phyloP scores from a whole-genome alignment of 2,113 vertebrate species.

The Rallus limicola region DNA sequence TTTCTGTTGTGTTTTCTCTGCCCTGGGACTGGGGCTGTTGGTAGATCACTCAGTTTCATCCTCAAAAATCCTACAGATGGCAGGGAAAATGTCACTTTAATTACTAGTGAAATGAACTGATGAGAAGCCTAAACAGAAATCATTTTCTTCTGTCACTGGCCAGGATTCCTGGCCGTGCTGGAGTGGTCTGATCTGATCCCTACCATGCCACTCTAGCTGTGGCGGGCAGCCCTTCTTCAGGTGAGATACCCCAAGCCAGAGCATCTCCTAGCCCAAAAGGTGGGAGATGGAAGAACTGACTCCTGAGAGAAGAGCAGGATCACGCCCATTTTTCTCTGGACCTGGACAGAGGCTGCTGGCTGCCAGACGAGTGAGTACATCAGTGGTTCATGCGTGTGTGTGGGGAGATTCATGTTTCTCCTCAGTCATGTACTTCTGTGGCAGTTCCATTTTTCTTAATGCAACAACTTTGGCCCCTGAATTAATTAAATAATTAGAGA shows the following conservation, averaged over 20 bases:
- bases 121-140: not conserved
- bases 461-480: not conserved
- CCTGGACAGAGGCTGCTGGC: not conserved
- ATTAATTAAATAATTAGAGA: not conserved
- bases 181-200: fast-evolving
- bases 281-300: fast-evolving
- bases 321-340: fast-evolving
- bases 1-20: not conserved
- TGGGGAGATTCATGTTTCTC: not conserved
- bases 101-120: constrained; percentile 32
- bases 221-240: not conserved
- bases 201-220: not conserved
- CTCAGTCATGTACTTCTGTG: not conserved
- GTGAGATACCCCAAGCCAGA: not conserved
- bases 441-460: not conserved
- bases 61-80: constrained; percentile 48
- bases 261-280: not conserved
- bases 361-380: not conserved
- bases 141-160: not conserved
- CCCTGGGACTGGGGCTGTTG: constrained; percentile 20
- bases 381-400: fast-evolving
- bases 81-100: constrained; percentile 54
- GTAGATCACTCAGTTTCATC: constrained; percentile 17
- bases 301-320: not conserved
- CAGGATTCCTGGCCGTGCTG: fast-evolving